Base-by-base conservation (phyloP, 2,888 invertebrate genomes). In the Amblyjoppa proteus region DNA sequence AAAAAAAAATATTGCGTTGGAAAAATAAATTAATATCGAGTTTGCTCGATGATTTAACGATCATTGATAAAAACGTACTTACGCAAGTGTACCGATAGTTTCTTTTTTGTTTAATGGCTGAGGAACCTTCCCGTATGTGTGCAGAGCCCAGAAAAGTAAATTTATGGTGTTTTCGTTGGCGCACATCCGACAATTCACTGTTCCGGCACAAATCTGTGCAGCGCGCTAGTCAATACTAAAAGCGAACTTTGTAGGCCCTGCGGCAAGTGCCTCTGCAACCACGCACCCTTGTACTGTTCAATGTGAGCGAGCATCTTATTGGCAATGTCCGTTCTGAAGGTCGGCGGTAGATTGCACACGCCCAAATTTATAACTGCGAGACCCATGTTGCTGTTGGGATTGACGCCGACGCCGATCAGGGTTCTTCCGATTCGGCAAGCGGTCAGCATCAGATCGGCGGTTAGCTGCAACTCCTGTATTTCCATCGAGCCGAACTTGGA, bases 271-370 rank as follows among this genome's bases (percentile, higher is more conserved):
- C 95, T 93, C 84, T 95, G 94, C 49, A 95, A 90, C 95, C 95
- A 96, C 20, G 95, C 94, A 58, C 94, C 94, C 88, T 95, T 94
- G 89, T 95, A 95, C 82, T 95, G 95, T 87, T 95, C 95, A 82
- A 95, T 94, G 81, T 95, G 93, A 79, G 95, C 95, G 69, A 96
- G 91, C 90, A 95, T 93, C 90, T 95, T 96, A 92, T 96, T 96
- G 25, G 96, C 96, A 87, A 96, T 94, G 89, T 96, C 96, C n/a
- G 96, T 96, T 86, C 96, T 94, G 53, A 95, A 95, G 20, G 96
- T 96, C 16, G 96, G 95, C 25, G 96, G 95, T n/a, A 96, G 92
- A 92, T 96, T 96, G 79, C 95, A 94, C 11, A 96, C 95, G 28
- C 96, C 96, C 81, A 96, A 94, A 91, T 96, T 96, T 70, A 96